phyloP scores from a whole-genome alignment of 2,888 invertebrate genomes.

The Amphipoea oculea region DNA sequence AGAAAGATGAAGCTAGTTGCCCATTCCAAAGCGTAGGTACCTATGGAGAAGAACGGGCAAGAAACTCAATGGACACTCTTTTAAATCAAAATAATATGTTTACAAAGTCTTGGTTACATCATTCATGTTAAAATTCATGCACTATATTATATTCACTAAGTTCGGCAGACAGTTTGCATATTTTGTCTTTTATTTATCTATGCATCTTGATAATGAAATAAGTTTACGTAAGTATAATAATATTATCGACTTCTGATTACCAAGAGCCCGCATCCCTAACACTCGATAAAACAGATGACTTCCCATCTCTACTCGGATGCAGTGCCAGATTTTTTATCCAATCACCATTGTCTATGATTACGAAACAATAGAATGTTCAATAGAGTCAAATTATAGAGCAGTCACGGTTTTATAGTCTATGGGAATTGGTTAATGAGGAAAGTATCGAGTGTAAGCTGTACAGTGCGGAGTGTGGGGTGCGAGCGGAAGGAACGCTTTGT shows the following conservation, averaged over 20 bases:
- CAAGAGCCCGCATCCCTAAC: slow-evolving; percentile 9
- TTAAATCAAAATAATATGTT: too few relatives aligned
- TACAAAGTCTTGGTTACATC: too few relatives aligned
- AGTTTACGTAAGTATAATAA: neutral
- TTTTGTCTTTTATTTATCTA: neutral
- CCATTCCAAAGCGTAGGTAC: too few relatives aligned
- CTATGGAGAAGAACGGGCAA: too few relatives aligned
- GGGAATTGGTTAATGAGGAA: slow-evolving; percentile 49
- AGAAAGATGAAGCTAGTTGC: too few relatives aligned
- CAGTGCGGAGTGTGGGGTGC: neutral
- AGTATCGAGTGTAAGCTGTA: neutral
- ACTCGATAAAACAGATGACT: slow-evolving; percentile 32
- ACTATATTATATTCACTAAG: neutral
- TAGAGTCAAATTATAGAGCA: slow-evolving; percentile 54
- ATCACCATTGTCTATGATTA: slow-evolving; percentile 54
- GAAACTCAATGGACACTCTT: too few relatives aligned
- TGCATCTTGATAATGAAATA: neutral
- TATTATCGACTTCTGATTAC: slow-evolving; percentile 23
- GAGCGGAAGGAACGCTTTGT: slow-evolving; percentile 10
- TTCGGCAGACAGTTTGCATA: neutral
- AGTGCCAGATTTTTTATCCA: slow-evolving; percentile 37
- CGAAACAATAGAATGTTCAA: slow-evolving; percentile 51
- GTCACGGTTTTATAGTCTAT: slow-evolving; percentile 45
- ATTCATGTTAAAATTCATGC: too few relatives aligned
- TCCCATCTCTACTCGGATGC: slow-evolving; percentile 48